These are phyloP conservation scores for Ochlodes sylvanus DNA, from an alignment of 2,888 invertebrate genomes.

Conservation along the genomic window DNA sequence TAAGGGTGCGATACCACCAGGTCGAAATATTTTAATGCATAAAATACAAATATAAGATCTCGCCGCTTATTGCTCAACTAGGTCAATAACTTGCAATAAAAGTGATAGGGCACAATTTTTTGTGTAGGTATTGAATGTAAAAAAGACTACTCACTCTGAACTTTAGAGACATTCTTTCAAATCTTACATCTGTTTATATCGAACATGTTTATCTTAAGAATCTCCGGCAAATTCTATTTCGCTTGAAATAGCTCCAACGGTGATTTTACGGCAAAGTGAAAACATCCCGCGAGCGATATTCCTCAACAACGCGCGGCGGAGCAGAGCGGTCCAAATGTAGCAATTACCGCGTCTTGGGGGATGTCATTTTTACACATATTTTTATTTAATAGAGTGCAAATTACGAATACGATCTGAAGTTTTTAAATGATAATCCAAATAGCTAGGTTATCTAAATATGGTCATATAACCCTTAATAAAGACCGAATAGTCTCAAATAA, in stretches of 20 bases:
- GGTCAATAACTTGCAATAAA: too few relatives aligned
- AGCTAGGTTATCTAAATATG: too few relatives aligned
- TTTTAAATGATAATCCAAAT: too few relatives aligned
- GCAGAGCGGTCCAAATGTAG: background rate
- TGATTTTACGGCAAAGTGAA: conserved; percentile 28
- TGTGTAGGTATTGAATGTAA: too few relatives aligned
- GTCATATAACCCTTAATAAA: too few relatives aligned
- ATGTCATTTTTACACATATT: background rate
- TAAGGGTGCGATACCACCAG: too few relatives aligned
- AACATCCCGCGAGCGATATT: conserved; percentile 26
- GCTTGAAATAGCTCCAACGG: conserved; percentile 17
- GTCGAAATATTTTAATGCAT: too few relatives aligned
- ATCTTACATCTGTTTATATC: background rate
- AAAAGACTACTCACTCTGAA: too few relatives aligned
- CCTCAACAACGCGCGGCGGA: background rate
- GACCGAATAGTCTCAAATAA: too few relatives aligned
- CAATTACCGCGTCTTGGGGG: background rate
- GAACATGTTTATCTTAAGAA: conserved; percentile 25
- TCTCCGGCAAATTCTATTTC: conserved; percentile 29
- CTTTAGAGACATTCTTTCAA: background rate
- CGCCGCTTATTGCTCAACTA: too few relatives aligned
- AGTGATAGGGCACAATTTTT: too few relatives aligned
- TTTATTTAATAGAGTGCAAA: background rate
- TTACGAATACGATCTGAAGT: background rate
- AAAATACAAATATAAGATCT: too few relatives aligned